These are phyloP conservation scores for Rhinatrema bivittatum DNA, from an alignment of 2,797 vertebrate species.

Conservation along the genomic window DNA sequence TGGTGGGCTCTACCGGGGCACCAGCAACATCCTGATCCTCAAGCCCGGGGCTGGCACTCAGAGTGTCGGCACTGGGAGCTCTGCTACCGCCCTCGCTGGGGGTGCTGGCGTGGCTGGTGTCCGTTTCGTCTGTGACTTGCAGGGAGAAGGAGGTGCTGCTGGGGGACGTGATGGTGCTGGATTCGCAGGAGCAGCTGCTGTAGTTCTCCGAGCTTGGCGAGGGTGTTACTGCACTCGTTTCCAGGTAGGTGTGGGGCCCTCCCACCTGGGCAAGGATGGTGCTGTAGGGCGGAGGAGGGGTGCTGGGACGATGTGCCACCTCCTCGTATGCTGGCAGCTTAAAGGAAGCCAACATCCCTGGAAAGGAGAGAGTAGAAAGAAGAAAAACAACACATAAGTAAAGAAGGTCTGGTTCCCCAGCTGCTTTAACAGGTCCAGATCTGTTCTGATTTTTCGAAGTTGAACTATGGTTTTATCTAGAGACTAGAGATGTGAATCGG, in stretches of 20 bases:
- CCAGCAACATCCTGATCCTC: constrained; percentile 3
- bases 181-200: constrained; percentile 76
- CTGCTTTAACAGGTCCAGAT: no score
- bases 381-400: no score
- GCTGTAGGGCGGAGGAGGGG: constrained; percentile 82
- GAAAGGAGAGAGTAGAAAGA: not conserved
- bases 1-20: fast-evolving
- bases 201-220: constrained; percentile 71
- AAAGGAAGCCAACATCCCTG: constrained; percentile 79
- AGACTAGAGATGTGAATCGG: no score
- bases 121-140: constrained; percentile 64
- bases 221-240: constrained; percentile 49
- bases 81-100: constrained; percentile 51
- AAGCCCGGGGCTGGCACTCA: constrained; percentile 21
- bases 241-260: constrained; percentile 39
- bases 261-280: constrained; percentile 58
- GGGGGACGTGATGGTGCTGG: constrained; percentile 70
- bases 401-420: no score
- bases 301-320: constrained; percentile 70
- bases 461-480: no score
- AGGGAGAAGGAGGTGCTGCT: constrained; percentile 69
- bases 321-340: constrained; percentile 89
- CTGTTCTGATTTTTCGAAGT: no score
- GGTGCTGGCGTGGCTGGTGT: constrained; percentile 56
- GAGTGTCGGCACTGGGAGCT: no score